Evolutionary conservation across 2,888 invertebrate genomes (phyloP).

Genomic region (Dicyrtomina minuta): DNA sequence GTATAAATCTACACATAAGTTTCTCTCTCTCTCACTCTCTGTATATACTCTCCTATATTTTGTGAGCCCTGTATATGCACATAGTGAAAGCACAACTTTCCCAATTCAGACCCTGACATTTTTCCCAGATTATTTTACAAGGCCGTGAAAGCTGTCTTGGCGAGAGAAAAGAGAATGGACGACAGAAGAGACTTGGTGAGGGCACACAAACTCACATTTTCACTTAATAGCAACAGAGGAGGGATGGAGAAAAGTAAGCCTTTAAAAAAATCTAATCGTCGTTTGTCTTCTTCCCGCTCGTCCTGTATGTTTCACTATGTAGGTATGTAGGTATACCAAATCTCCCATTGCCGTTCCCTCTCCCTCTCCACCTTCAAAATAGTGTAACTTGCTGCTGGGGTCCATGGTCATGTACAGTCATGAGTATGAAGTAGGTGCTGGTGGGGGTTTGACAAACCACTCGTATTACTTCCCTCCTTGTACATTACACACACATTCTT

Average conservation of each 20-base stretch:
- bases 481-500: too few species aligned
- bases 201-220: slow-evolving; percentile 26
- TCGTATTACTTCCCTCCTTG: too few species aligned
- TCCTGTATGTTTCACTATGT: too few species aligned
- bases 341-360: too few species aligned
- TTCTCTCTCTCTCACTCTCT: not conserved
- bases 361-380: too few species aligned
- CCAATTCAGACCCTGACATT: not conserved
- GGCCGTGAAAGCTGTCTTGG: slow-evolving; percentile 4
- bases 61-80: not conserved
- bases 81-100: not conserved
- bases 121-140: slow-evolving; percentile 16
- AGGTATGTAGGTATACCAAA: too few species aligned
- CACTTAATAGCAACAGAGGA: slow-evolving; percentile 13
- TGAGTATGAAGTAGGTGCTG: too few species aligned
- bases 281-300: slow-evolving; percentile 11
- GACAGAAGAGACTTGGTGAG: not conserved
- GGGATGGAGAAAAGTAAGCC: slow-evolving; percentile 14
- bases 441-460: too few species aligned
- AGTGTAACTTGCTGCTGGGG: too few species aligned
- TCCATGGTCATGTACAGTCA: too few species aligned
- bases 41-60: not conserved
- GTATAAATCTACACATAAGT: slow-evolving; percentile 6
- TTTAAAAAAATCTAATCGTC: slow-evolving; percentile 21
- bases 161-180: not conserved